Evolutionary conservation across 2,888 invertebrate species (phyloP).

Genomic region (Caenorhabditis wallacei): DNA sequence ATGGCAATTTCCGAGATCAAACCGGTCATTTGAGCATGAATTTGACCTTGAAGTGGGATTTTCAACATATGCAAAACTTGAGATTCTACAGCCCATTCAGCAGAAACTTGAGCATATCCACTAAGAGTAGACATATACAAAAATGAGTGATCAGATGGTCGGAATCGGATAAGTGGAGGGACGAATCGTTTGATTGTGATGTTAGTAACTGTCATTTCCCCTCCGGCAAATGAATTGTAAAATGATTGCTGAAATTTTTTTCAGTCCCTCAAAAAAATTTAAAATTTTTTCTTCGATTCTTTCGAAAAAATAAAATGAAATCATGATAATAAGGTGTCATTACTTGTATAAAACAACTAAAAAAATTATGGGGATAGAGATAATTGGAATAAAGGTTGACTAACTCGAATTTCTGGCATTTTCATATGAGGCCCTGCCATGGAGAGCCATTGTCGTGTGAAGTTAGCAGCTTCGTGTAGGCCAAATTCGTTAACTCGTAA

Average conservation of each 20-base stretch:
- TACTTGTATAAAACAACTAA: too few relatives aligned
- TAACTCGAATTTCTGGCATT: slow-evolving; percentile 75
- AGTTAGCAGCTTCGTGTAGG: slow-evolving; percentile 78
- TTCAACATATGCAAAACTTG: slow-evolving; percentile 74
- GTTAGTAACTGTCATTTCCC: slow-evolving; percentile 76
- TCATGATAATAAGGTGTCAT: too few relatives aligned
- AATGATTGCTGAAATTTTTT: slow-evolving; percentile 70
- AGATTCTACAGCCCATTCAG: slow-evolving; percentile 78
- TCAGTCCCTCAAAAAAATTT: too few relatives aligned
- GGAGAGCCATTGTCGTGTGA: slow-evolving; percentile 80
- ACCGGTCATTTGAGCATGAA: slow-evolving; percentile 78
- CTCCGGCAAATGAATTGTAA: slow-evolving; percentile 76
- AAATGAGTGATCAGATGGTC: slow-evolving; percentile 78
- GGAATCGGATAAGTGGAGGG: slow-evolving; percentile 78
- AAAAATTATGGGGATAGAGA: too few relatives aligned
- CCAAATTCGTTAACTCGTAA: slow-evolving; percentile 78
- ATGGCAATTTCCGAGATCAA: slow-evolving; percentile 79
- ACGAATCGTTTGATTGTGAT: slow-evolving; percentile 75
- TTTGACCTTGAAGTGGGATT: slow-evolving; percentile 77
- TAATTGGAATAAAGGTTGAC: not conserved
- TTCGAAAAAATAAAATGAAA: too few relatives aligned
- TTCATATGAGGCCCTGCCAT: slow-evolving; percentile 77
- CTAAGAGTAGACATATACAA: slow-evolving; percentile 80
- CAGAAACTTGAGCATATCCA: slow-evolving; percentile 77
- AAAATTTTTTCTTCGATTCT: too few relatives aligned